Base-by-base conservation (phyloP, 2,797 vertebrate species). In the Oryzias dopingdopingensis region DNA sequence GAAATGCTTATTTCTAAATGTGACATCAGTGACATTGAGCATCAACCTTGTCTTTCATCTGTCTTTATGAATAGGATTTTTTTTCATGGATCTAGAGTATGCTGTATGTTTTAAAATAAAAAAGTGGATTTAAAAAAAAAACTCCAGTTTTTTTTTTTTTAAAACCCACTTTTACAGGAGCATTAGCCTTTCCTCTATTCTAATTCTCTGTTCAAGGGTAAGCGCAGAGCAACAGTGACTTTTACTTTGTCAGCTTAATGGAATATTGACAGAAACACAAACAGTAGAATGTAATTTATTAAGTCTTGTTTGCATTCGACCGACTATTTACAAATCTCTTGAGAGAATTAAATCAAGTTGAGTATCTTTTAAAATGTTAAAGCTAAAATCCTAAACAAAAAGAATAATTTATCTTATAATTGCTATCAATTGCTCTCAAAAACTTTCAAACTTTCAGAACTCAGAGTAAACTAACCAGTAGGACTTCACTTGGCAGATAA, bases 1-100 rank as follows among this genome's bases (percentile, higher is more conserved):
- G 2, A 37, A 37, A 37, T 12, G 29, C 3, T 10, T 32, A 32
- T 60, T 58, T 75, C 51, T 23, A 81, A 82, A 85, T 82, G 76
- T 77, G 76, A 82, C 62, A 44, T 51, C 52, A 43, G 45, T 32
- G 42, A 24, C 26, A 74, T 64, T 2, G 49, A 80, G 52, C 44
- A 4, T 51, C 42, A 24, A 16, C 56, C 62, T 60, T 43, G 46
- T 23, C n/a, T 4, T 1, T 18, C 53, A 29, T 64, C 66, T 24
- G 68, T 42, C 74, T 74, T 61, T 80, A 65, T 74, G 52, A 20
- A 15, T 42, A 10, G 13, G 32, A 37, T 24, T 54, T 4, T 20
- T 46, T 51, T 42, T 18, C 4, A 14, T 47, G 18, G 23, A 26
- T 42, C 13, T 50, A n/a, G 22, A n/a, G n/a, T n/a, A 6, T 52